Percentiles rank a stretch among this genome's conserved stretches.
These are phyloP conservation scores for Myrmecobius fasciatus DNA, from an alignment of 2,113 vertebrate species.

Conservation along the genomic window DNA sequence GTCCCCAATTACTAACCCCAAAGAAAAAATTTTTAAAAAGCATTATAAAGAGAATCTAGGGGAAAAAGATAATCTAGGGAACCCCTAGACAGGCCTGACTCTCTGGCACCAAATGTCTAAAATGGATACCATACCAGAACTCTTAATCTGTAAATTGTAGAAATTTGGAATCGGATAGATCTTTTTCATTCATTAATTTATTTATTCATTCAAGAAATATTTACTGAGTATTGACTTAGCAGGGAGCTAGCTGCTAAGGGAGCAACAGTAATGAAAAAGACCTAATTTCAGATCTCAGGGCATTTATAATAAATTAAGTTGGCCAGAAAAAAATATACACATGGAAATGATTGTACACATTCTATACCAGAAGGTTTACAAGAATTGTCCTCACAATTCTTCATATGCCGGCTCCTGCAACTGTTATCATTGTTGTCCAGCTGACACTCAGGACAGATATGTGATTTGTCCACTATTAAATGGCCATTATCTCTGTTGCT, in stretches of 20 bases:
- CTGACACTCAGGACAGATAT: not conserved
- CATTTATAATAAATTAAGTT: not conserved
- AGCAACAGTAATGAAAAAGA: not conserved
- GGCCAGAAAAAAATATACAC: not conserved
- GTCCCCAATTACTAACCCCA: not conserved
- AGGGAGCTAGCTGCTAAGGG: not conserved
- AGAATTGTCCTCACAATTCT: not conserved
- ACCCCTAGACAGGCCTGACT: not conserved
- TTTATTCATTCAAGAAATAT: not conserved
- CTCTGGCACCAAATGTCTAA: not conserved
- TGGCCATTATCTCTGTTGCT: not conserved
- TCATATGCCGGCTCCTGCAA: not conserved
- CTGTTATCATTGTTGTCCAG: not conserved
- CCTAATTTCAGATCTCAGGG: not conserved
- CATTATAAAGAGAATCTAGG: not conserved
- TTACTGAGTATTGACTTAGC: rapidly evolving
- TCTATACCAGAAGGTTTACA: not conserved
- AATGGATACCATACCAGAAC: not conserved
- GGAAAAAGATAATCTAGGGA: not conserved
- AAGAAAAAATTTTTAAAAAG: not conserved
- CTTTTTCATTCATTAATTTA: not conserved
- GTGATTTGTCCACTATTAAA: not conserved
- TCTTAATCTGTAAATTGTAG: not conserved
- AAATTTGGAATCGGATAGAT: not conserved
- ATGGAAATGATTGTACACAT: not conserved